Base-by-base conservation (phyloP, 2,888 invertebrate species). In the Megastigmus dorsalis region DNA sequence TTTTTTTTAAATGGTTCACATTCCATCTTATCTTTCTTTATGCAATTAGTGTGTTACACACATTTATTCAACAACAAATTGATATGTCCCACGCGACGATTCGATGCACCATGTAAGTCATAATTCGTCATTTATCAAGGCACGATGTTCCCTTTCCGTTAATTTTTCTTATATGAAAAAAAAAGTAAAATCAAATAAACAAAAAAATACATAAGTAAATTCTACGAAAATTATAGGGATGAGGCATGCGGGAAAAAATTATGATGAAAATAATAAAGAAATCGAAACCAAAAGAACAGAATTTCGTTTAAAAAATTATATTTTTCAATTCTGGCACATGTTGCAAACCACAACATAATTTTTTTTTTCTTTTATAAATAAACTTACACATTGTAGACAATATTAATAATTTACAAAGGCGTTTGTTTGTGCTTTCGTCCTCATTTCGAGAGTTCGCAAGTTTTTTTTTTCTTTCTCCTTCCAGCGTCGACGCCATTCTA, bases 241-340 rank as follows among this genome's bases (percentile, higher is more conserved):
- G 18, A 15, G 20, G n/a, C 20, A 67, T 68, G 33, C 50, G 15
- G 52, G 36, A 45, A 9, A 13, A 1, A 55, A 1, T 3, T 33
- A 7, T 26, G 66, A 57, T 50, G 13, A 3, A 55, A 45, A 5
- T 67, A 78, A 55, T 15, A 63, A 77, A 77, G 73, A 57, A 62
- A 74, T n/a, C n/a, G n/a, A 78, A 77, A 65, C 55, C 50, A 68
- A 73, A 69, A 67, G 71, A 73, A 65, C 45, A 48, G 30, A 67
- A 73, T 74, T 57, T 85, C 84, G 82, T 82, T 86, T 86, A 86
- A 86, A 87, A 87, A 87, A 87, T 88, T 87, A 87, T 87, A 86
- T 88, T 86, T 86, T 87, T 85, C 83, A 85, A 86, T 84, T 86
- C 85, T 87, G 87, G 86, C 87, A 74, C 74, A 87, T 86, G 86